Percentiles rank a stretch among this genome's conserved stretches.
Conservation (phyloP, 1,140 invertebrate genomes). For the Sinonovacula constricta region DNA sequence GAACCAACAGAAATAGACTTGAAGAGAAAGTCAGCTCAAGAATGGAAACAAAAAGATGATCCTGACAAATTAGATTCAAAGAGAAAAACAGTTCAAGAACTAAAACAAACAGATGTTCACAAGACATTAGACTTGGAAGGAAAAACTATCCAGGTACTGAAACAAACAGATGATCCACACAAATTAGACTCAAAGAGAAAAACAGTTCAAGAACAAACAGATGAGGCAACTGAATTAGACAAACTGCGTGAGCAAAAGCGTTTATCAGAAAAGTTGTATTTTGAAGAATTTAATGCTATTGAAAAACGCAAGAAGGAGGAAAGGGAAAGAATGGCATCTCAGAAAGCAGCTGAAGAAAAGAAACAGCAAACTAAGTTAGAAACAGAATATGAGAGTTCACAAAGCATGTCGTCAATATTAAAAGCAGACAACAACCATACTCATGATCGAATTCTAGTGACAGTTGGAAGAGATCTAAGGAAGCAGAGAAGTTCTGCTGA, state of each 20-base stretch:
- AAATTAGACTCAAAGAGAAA: neutral
- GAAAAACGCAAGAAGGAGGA: slow-evolving; percentile 19
- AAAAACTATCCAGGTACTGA: neutral
- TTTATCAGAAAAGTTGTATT: slow-evolving; percentile 31
- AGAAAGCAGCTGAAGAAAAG: neutral
- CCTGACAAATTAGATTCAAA: neutral
- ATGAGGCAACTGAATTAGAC: neutral
- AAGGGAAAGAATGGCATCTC: slow-evolving; percentile 13
- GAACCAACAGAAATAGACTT: neutral
- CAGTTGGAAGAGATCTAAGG: neutral
- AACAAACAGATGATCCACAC: neutral
- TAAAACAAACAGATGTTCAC: slow-evolving; percentile 2
- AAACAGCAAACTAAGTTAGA: slow-evolving; percentile 1
- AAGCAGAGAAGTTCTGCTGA: neutral
- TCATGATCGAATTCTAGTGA: neutral
- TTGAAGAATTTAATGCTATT: slow-evolving; percentile 44
- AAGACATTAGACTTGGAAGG: neutral
- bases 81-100: neutral
- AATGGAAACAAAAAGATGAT: neutral
- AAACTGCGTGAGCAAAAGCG: slow-evolving; percentile 1
- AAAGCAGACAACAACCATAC: neutral
- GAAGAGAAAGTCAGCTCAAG: neutral
- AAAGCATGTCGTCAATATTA: neutral
- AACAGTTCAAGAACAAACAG: neutral
- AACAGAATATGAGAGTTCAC: neutral